phyloP scores from a whole-genome alignment of 2,113 vertebrate genomes.

The Nothoprocta perdicaria region DNA sequence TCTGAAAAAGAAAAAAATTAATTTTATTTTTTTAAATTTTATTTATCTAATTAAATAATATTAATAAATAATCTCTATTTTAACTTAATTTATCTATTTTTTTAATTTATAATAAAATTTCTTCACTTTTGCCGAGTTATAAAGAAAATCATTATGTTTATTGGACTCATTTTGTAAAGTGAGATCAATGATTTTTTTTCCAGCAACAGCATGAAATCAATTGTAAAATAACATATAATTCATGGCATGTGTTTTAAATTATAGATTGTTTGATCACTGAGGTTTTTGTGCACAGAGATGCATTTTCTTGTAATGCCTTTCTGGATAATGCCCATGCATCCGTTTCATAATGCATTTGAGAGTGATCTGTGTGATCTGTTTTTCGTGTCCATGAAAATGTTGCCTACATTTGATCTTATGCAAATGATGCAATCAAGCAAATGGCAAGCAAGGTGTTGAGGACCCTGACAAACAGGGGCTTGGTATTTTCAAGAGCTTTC shows the following conservation, averaged over 20 bases:
- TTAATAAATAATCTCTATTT: too few relatives aligned
- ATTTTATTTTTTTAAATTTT: too few relatives aligned
- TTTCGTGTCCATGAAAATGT: slow-evolving; percentile 58
- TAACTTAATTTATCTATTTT: background rate
- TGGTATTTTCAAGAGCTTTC: slow-evolving; percentile 54
- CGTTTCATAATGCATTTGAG: slow-evolving; percentile 66
- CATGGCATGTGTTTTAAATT: slow-evolving; percentile 77
- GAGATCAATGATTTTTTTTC: slow-evolving; percentile 79
- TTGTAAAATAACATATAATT: slow-evolving; percentile 79
- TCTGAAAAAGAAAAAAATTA: background rate
- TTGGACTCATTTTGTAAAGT: slow-evolving; percentile 74
- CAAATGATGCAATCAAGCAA: slow-evolving; percentile 78
- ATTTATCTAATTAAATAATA: too few relatives aligned
- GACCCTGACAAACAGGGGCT: slow-evolving; percentile 61
- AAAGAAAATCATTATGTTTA: slow-evolving; percentile 69
- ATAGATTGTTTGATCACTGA: slow-evolving; percentile 73
- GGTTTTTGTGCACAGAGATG: slow-evolving; percentile 58
- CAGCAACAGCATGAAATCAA: slow-evolving; percentile 80
- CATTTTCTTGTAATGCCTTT: slow-evolving; percentile 70
- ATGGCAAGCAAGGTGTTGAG: slow-evolving; percentile 72
- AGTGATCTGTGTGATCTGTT: slow-evolving; percentile 68
- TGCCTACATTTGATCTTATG: slow-evolving; percentile 76
- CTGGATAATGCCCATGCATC: slow-evolving; percentile 66
- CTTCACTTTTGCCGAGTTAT: slow-evolving; percentile 52
- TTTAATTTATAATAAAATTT: slow-evolving; percentile 8